A percentile compares a stretch with the other conserved stretches of the same genome.
Conservation (phyloP, 1,140 invertebrate genomes). For the Sitophilus oryzae region DNA sequence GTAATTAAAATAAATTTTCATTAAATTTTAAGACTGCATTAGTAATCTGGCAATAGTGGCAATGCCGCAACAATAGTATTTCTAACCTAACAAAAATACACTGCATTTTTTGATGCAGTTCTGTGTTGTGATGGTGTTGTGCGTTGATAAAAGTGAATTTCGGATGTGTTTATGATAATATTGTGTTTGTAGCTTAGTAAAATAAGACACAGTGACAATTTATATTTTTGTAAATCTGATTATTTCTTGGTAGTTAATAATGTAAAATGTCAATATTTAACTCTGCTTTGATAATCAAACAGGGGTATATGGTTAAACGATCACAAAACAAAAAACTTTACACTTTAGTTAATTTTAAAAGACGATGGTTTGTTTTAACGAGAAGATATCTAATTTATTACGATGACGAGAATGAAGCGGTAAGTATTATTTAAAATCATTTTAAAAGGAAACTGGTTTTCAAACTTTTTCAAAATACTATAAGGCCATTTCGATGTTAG, state of each 20-base stretch:
- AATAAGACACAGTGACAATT: too few relatives aligned
- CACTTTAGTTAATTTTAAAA: slow-evolving; percentile 77
- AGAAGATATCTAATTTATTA: slow-evolving; percentile 69
- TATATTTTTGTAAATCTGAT: background rate
- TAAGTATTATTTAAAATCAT: slow-evolving; percentile 11
- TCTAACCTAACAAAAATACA: background rate
- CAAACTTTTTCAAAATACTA: background rate
- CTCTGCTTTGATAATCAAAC: slow-evolving; percentile 30
- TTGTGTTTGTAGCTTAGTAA: too few relatives aligned
- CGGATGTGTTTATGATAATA: too few relatives aligned
- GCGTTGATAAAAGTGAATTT: background rate
- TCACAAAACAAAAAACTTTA: slow-evolving; percentile 84
- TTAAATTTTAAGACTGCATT: too few relatives aligned
- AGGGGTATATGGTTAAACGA: slow-evolving; percentile 77
- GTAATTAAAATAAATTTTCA: too few relatives aligned
- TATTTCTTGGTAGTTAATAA: background rate
- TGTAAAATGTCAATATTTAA: slow-evolving; percentile 21
- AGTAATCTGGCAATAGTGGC: background rate
- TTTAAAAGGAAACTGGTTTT: background rate
- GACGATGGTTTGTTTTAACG: slow-evolving; percentile 77
- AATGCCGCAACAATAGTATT: background rate
- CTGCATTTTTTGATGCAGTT: background rate
- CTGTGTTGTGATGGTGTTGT: background rate
- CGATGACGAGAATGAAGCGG: slow-evolving; percentile 59
- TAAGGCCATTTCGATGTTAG: too few relatives aligned